Percentiles rank a stretch among this genome's conserved stretches.
Conservation (phyloP, 2,113 vertebrate species). For the Rana temporaria region DNA sequence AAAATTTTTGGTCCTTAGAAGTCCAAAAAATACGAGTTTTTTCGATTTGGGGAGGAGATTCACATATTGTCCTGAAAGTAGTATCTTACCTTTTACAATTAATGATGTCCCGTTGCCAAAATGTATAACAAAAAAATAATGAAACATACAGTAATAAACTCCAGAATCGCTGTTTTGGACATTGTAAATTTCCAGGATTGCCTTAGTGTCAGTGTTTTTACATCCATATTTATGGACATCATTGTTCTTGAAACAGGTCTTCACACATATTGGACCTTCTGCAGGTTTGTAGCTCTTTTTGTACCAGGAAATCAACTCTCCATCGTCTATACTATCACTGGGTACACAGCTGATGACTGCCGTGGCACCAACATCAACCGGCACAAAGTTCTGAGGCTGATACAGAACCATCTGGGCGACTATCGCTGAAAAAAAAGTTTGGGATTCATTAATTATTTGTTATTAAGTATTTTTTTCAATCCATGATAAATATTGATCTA, state of each 20-base stretch:
- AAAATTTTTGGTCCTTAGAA: too few relatives aligned
- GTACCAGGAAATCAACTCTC: not conserved
- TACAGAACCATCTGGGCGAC: not conserved
- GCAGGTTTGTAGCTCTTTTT: not conserved
- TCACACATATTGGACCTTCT: not conserved
- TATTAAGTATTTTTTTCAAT: too few relatives aligned
- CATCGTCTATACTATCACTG: not conserved
- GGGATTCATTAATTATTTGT: too few relatives aligned
- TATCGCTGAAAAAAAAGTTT: not conserved
- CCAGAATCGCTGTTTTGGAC: slow-evolving; percentile 8
- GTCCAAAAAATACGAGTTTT: too few relatives aligned
- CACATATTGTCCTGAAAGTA: too few relatives aligned
- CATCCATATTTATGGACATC: not conserved
- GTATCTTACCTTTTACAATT: slow-evolving; percentile 16
- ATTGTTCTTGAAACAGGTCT: not conserved
- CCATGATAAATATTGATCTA: too few relatives aligned
- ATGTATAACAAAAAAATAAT: not conserved
- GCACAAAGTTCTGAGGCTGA: slow-evolving; percentile 6
- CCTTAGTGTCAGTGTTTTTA: not conserved
- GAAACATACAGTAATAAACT: slow-evolving; percentile 13
- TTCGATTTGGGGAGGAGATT: too few relatives aligned
- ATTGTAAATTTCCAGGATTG: slow-evolving; percentile 6
- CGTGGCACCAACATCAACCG: not conserved
- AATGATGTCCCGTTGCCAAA: slow-evolving; percentile 19
- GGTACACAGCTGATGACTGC: not conserved